A percentile compares a stretch with the other conserved stretches of the same genome.
Evolutionary conservation across 2,113 vertebrate species (phyloP).

Genomic region (Pituophis catenifer): DNA sequence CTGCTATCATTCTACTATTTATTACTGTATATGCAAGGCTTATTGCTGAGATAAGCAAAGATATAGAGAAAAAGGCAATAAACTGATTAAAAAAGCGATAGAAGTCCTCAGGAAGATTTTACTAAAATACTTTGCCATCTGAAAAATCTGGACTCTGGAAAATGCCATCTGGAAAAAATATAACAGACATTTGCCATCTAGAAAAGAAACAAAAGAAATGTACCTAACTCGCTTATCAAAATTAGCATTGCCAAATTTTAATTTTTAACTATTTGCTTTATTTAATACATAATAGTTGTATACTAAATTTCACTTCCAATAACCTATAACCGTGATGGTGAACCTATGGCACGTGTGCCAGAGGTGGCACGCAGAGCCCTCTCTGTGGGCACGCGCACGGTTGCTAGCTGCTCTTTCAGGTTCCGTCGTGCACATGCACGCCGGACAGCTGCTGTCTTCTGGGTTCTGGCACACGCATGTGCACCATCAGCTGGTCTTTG

Average conservation of each 20-base stretch:
- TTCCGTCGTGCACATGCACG: too few relatives aligned
- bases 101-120: background rate
- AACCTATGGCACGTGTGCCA: too few relatives aligned
- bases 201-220: background rate
- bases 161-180: background rate
- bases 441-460: too few relatives aligned
- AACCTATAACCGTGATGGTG: background rate
- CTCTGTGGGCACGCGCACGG: too few relatives aligned
- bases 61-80: background rate
- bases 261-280: background rate
- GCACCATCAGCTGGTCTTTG: too few relatives aligned
- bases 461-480: too few relatives aligned
- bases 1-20: background rate
- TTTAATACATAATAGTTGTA: background rate
- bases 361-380: too few relatives aligned
- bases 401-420: too few relatives aligned
- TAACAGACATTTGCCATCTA: background rate
- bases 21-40: background rate
- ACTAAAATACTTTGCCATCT: background rate
- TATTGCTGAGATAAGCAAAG: background rate
- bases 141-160: background rate
- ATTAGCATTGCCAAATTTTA: background rate
- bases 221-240: background rate
- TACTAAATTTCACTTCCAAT: background rate
- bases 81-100: background rate